phyloP scores from a whole-genome alignment of 2,113 vertebrate genomes.

The Apistogramma diplotaenia region DNA sequence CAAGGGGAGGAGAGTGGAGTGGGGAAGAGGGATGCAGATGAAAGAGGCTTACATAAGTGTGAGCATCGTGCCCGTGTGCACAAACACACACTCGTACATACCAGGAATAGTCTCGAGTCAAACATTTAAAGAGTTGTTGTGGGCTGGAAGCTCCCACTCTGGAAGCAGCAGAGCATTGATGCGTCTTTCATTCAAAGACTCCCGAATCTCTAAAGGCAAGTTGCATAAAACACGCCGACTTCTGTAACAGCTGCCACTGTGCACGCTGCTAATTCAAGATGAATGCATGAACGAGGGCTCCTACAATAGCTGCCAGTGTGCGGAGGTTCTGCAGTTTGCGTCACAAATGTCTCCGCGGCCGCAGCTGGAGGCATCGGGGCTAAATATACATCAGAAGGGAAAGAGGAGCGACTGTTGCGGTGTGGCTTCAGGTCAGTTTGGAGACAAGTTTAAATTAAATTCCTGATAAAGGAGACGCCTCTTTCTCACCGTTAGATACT shows the following conservation, averaged over 20 bases:
- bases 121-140: slow-evolving; percentile 30
- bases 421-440: background rate
- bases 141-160: slow-evolving; percentile 46
- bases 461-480: background rate
- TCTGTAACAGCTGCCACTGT: background rate
- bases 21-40: slow-evolving; percentile 31
- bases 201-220: background rate
- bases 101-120: slow-evolving; percentile 46
- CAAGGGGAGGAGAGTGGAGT: background rate
- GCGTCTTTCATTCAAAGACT: slow-evolving; percentile 34
- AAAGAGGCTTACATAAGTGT: slow-evolving; percentile 48
- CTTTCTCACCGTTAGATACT: background rate
- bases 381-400: slow-evolving; percentile 4
- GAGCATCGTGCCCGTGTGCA: background rate
- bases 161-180: background rate
- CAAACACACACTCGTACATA: background rate
- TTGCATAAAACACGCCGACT: background rate
- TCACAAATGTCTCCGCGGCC: background rate
- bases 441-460: background rate
- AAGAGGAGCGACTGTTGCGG: background rate
- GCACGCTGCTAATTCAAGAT: background rate
- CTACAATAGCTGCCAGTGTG: slow-evolving; percentile 7
- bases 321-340: slow-evolving; percentile 9
- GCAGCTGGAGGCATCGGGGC: background rate
- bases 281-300: background rate